Conservation (phyloP, 2,888 invertebrate genomes). For the Athripsodes cinereus region DNA sequence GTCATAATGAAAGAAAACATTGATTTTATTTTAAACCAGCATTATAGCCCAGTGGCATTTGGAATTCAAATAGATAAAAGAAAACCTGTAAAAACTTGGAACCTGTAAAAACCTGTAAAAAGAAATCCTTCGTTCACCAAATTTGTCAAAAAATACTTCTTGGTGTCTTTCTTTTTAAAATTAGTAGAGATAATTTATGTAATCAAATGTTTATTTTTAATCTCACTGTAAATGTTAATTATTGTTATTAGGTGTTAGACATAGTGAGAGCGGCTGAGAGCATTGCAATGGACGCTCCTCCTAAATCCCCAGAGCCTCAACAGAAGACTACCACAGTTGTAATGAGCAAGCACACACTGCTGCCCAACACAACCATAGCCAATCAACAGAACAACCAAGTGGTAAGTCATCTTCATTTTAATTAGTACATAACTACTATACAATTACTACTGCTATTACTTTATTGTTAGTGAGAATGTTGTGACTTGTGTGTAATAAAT, state of each 20-base stretch:
- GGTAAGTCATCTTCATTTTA: slow-evolving; percentile 38
- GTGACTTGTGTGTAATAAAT: background rate
- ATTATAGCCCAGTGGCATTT: no score
- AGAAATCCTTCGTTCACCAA: no score
- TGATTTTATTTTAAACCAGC: no score
- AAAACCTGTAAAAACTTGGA: no score
- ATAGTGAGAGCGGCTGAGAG: slow-evolving; percentile 86
- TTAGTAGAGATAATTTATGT: background rate
- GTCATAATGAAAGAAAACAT: no score
- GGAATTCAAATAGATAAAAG: no score
- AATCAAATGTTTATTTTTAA: background rate
- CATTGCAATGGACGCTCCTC: slow-evolving; percentile 62
- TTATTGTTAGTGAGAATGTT: background rate
- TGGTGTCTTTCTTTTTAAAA: background rate
- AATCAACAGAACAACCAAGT: slow-evolving; percentile 42
- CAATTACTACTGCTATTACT: no score
- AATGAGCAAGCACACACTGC: slow-evolving; percentile 89
- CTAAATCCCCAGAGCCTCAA: slow-evolving; percentile 69
- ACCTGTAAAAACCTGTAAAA: no score
- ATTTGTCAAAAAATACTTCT: background rate
- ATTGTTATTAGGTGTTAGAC: slow-evolving; percentile 63
- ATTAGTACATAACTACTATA: no score
- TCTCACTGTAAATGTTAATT: background rate
- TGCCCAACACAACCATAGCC: slow-evolving; percentile 39
- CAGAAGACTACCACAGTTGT: slow-evolving; percentile 88